phyloP scores from a whole-genome alignment of 2,797 vertebrate genomes.

The Rhynchonycteris naso region DNA sequence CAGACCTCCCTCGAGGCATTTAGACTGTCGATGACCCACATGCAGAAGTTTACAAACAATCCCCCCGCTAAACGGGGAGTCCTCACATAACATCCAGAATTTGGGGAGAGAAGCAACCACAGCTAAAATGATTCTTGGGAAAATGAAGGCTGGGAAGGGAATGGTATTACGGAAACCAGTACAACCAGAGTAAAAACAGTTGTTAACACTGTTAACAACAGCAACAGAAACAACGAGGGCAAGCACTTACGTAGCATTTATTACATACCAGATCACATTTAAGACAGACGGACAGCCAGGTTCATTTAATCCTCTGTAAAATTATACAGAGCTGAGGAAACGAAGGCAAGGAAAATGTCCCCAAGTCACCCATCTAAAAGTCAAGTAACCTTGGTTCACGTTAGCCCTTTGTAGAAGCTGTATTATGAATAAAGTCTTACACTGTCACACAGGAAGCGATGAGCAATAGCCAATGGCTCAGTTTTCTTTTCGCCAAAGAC shows the following conservation, averaged over 20 bases:
- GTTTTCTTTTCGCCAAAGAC: neutral
- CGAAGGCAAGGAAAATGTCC: neutral
- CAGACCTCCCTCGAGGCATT: slow-evolving; percentile 47
- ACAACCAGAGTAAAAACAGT: slow-evolving; percentile 15
- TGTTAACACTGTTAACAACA: neutral
- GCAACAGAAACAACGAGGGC: slow-evolving; percentile 4
- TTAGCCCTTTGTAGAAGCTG: neutral
- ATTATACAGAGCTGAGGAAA: neutral
- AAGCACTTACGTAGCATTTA: neutral
- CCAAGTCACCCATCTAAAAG: neutral
- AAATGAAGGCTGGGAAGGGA: neutral
- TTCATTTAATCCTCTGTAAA: neutral
- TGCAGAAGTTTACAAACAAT: slow-evolving; percentile 73
- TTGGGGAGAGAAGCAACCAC: neutral
- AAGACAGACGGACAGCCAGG: neutral
- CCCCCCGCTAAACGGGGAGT: neutral
- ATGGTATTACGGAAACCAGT: slow-evolving; percentile 10
- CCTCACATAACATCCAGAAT: neutral
- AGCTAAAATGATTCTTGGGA: slow-evolving; percentile 52
- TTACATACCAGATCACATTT: neutral
- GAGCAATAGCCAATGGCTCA: neutral
- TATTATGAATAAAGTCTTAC: neutral
- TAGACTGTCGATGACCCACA: slow-evolving; percentile 56
- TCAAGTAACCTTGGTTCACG: neutral
- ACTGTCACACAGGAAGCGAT: neutral